Percentiles rank a stretch among this genome's conserved stretches.
These are phyloP conservation scores for Pheosia gnoma DNA, from an alignment of 2,888 invertebrate genomes.

Conservation along the genomic window DNA sequence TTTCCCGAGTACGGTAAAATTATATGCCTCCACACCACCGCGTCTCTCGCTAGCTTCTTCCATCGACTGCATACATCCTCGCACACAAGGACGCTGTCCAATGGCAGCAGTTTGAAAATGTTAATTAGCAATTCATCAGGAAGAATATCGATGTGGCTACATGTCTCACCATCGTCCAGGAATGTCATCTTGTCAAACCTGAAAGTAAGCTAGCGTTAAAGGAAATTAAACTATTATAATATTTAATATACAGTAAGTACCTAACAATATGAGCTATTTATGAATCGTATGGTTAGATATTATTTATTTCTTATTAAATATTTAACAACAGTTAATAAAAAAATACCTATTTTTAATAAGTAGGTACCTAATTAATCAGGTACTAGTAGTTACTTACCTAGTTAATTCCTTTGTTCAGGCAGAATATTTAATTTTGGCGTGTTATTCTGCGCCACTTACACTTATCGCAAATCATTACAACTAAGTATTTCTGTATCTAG, in stretches of 20 bases:
- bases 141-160: slow-evolving; percentile 48
- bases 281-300: no score
- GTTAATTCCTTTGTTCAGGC: slow-evolving; percentile 9
- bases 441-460: slow-evolving; percentile 20
- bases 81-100: slow-evolving; percentile 63
- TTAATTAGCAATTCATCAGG: slow-evolving; percentile 71
- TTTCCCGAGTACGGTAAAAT: slow-evolving; percentile 68
- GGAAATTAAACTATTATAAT: no score
- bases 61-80: slow-evolving; percentile 69
- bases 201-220: neutral
- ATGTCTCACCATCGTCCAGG: slow-evolving; percentile 29
- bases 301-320: no score
- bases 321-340: no score
- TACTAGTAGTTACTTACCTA: neutral
- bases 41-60: slow-evolving; percentile 62
- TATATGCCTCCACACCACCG: slow-evolving; percentile 62
- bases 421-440: slow-evolving; percentile 23
- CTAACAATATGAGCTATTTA: no score
- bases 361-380: no score
- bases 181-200: slow-evolving; percentile 38
- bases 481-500: slow-evolving; percentile 41
- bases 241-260: no score
- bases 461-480: slow-evolving; percentile 53
- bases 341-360: no score
- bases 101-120: slow-evolving; percentile 66